phyloP scores from a whole-genome alignment of 2,888 invertebrate genomes.

The Eristalinus sepulchralis region DNA sequence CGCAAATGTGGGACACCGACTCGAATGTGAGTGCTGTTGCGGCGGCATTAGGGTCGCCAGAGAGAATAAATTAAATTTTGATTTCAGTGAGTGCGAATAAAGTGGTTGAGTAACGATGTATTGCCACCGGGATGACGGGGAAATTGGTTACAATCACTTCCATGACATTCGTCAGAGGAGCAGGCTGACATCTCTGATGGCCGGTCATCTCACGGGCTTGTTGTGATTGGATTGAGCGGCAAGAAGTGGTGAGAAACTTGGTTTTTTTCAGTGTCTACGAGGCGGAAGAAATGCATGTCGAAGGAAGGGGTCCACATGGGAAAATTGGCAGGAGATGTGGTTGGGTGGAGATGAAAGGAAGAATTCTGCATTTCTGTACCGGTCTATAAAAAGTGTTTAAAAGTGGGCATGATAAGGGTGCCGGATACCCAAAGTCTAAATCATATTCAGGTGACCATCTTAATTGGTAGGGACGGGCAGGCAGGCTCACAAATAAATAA shows the following conservation, averaged over 20 bases:
- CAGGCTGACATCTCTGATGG: background rate
- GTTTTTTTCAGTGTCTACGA: background rate
- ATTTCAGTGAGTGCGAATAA: background rate
- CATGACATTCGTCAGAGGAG: background rate
- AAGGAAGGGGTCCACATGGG: background rate
- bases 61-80: background rate
- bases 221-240: background rate
- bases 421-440: too few species aligned
- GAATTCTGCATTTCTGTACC: too few species aligned
- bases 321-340: background rate
- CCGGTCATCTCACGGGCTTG: background rate
- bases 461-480: too few species aligned
- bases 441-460: too few species aligned
- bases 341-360: background rate
- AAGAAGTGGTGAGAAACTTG: background rate
- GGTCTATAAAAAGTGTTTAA: too few species aligned
- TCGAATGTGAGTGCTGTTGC: constrained; percentile 33
- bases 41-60: background rate
- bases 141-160: background rate
- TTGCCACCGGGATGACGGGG: background rate
- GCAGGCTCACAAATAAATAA: too few species aligned
- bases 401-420: too few species aligned
- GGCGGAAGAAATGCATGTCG: background rate
- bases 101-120: background rate
- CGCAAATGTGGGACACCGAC: constrained; percentile 46